Conservation (phyloP, 2,113 vertebrate species). For the Atherinomorus stipes region DNA sequence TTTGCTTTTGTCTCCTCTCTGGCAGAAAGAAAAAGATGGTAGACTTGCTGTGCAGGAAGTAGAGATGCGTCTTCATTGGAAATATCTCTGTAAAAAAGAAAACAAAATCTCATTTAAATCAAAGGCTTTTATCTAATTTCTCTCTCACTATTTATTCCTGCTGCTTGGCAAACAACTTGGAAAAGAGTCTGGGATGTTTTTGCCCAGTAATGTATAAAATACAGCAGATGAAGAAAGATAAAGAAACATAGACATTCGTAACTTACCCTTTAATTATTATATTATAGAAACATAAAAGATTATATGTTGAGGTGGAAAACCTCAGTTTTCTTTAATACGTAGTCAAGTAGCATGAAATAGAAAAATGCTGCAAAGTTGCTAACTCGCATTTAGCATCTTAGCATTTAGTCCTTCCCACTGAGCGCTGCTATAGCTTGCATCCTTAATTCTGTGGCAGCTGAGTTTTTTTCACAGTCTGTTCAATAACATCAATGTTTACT, state of each 20-base stretch:
- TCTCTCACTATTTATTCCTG: conserved; percentile 1
- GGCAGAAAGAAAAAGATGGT: not conserved
- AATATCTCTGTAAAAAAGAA: conserved; percentile 53
- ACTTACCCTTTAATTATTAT: too few species aligned
- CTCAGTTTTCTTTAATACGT: too few species aligned
- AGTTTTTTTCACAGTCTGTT: not conserved
- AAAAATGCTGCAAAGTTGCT: not conserved
- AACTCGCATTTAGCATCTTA: not conserved
- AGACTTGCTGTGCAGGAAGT: not conserved
- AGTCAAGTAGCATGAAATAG: not conserved
- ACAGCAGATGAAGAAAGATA: too few species aligned
- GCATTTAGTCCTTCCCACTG: not conserved
- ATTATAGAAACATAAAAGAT: too few species aligned
- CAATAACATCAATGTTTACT: too few species aligned
- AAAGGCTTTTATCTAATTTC: not conserved
- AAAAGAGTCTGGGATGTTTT: not conserved
- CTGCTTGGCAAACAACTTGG: not conserved
- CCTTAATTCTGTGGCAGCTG: too few species aligned
- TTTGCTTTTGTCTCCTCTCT: not conserved
- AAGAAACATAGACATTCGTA: too few species aligned
- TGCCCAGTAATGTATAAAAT: not conserved
- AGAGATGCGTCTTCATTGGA: conserved; percentile 45
- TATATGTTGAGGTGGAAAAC: too few species aligned
- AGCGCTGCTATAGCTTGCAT: too few species aligned
- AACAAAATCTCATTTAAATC: not conserved